Evolutionary conservation across 2,888 invertebrate species (phyloP).

Genomic region (Synanthedon vespiformis): DNA sequence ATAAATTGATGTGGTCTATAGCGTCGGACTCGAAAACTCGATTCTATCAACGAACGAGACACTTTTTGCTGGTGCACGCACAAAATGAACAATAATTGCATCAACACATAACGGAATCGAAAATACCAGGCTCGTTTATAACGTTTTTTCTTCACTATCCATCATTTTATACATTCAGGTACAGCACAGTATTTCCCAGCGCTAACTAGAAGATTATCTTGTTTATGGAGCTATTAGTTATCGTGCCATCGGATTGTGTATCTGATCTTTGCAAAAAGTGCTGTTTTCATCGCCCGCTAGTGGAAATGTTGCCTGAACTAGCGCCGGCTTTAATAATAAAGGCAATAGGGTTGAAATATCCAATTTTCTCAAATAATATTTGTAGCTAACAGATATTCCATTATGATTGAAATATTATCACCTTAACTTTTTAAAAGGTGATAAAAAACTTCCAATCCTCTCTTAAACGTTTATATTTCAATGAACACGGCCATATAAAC

Average conservation of each 20-base stretch:
- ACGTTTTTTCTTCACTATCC: background rate
- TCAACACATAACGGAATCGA: background rate
- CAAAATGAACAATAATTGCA: background rate
- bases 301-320: conserved; percentile 9
- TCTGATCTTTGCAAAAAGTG: conserved; percentile 55
- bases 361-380: no score
- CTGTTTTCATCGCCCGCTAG: conserved; percentile 48
- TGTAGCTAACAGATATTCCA: no score
- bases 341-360: background rate
- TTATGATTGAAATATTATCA: no score
- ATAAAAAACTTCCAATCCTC: background rate
- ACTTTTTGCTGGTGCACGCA: background rate
- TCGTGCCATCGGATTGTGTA: conserved; percentile 48
- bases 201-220: conserved; percentile 56
- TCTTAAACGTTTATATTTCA: background rate
- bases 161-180: background rate
- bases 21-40: background rate
- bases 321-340: conserved; percentile 2
- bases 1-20: background rate
- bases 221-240: conserved; percentile 65
- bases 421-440: background rate
- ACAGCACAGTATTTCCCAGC: conserved; percentile 25
- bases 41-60: background rate
- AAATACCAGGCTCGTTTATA: background rate
- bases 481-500: background rate